Evolutionary conservation across 2,888 invertebrate species (phyloP).

Genomic region (Caenorhabditis sp.): DNA sequence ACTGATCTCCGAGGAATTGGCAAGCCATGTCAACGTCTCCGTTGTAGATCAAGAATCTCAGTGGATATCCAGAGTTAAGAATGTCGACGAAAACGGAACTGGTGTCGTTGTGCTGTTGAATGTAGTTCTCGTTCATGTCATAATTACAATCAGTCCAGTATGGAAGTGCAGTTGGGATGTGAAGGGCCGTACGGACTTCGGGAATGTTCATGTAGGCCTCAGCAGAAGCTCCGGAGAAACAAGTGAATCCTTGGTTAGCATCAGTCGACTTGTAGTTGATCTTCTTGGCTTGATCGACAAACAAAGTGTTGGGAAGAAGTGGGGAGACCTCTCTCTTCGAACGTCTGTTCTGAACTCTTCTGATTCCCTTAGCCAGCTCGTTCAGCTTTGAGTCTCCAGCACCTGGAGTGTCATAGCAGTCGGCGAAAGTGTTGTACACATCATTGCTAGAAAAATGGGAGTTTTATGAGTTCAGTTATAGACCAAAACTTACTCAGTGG

Average conservation of each 20-base stretch:
- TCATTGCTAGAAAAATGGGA: conserved; percentile 60
- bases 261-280: conserved; percentile 70
- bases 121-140: conserved; percentile 71
- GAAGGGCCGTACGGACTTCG: conserved; percentile 64
- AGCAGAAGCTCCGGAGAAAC: conserved; percentile 65
- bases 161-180: conserved; percentile 57
- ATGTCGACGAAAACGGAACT: conserved; percentile 68
- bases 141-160: conserved; percentile 69
- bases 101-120: conserved; percentile 74
- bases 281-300: conserved; percentile 68
- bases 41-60: conserved; percentile 71
- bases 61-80: conserved; percentile 49
- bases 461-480: background rate
- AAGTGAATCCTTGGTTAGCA: conserved; percentile 67
- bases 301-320: conserved; percentile 52
- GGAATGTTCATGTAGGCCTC: conserved; percentile 63
- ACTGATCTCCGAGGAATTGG: conserved; percentile 74
- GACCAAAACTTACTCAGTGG: conserved; percentile 53
- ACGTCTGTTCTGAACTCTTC: conserved; percentile 42
- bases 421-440: conserved; percentile 72
- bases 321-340: conserved; percentile 56
- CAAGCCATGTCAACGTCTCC: conserved; percentile 77
- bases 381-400: conserved; percentile 37
- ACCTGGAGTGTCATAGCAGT: conserved; percentile 59
- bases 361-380: conserved; percentile 35